phyloP scores from a whole-genome alignment of 2,888 invertebrate species.

The Euphydryas editha region DNA sequence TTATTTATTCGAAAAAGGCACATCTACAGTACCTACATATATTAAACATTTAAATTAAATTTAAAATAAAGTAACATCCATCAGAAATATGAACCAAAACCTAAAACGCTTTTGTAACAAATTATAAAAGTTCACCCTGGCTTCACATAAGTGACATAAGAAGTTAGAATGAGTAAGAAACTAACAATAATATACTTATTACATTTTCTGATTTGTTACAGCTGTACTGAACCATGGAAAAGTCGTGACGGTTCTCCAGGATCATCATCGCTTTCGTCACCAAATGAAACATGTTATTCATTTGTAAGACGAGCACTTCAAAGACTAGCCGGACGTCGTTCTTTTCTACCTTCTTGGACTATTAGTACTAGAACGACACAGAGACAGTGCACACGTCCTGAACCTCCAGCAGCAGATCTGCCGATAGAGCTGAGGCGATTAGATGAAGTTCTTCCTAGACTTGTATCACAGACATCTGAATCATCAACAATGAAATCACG shows the following conservation, averaged over 20 bases:
- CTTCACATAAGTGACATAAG: too few species aligned
- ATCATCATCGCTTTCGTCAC: constrained; percentile 94
- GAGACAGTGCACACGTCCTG: constrained; percentile 85
- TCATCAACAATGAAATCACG: constrained; percentile 89
- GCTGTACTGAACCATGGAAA: constrained; percentile 74
- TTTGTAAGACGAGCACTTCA: constrained; percentile 95
- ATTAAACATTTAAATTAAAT: too few species aligned
- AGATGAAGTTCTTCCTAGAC: constrained; percentile 80
- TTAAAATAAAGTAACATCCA: too few species aligned
- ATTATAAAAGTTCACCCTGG: too few species aligned
- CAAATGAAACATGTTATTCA: constrained; percentile 97
- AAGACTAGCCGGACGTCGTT: constrained; percentile 90
- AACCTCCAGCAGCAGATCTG: constrained; percentile 90
- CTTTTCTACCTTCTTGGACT: constrained; percentile 92
- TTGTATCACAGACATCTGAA: constrained; percentile 80
- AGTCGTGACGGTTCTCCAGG: constrained; percentile 86
- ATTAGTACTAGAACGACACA: constrained; percentile 62
- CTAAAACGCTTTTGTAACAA: too few species aligned
- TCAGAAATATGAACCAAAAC: too few species aligned
- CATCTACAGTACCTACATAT: too few species aligned
- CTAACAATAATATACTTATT: not conserved
- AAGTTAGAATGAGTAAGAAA: not conserved
- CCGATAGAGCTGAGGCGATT: constrained; percentile 94
- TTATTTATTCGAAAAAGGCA: too few species aligned
- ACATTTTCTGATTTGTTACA: constrained; percentile 48